Percentiles rank a stretch among this genome's conserved stretches.
Evolutionary conservation across 1,140 invertebrate species (phyloP).

Genomic region (Sinella curviseta): DNA sequence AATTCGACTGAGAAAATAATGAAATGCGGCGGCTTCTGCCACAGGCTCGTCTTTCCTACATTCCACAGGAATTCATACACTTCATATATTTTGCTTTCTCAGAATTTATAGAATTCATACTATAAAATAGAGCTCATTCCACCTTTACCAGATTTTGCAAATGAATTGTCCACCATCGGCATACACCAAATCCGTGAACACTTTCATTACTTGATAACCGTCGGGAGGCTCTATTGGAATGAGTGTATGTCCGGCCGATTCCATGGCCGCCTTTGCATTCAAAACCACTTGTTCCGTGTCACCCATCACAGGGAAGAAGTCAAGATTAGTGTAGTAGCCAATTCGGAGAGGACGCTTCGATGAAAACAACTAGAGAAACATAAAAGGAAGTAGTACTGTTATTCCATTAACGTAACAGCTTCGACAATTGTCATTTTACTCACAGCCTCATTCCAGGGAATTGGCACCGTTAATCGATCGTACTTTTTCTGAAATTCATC

Average conservation of each 20-base stretch:
- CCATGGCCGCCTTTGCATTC: constrained; percentile 35
- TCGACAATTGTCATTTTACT: neutral
- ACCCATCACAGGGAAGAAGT: constrained; percentile 33
- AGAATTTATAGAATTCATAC: neutral
- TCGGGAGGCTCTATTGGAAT: constrained; percentile 27
- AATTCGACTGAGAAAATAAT: neutral
- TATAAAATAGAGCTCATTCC: neutral
- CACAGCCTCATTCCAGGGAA: constrained; percentile 49
- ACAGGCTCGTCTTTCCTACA: constrained; percentile 12
- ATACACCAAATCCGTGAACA: constrained; percentile 18
- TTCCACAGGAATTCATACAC: no score
- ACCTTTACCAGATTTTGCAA: neutral
- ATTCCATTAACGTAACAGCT: no score
- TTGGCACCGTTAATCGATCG: constrained; percentile 40
- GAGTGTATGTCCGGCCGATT: constrained; percentile 28
- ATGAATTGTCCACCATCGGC: constrained; percentile 12
- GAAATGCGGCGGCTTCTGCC: neutral
- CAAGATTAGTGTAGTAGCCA: constrained; percentile 39
- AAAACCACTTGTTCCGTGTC: constrained; percentile 35
- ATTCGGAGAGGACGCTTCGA: constrained; percentile 25
- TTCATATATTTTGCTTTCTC: neutral
- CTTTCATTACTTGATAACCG: constrained; percentile 9
- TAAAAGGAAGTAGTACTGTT: neutral
- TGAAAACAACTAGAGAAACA: constrained; percentile 28
- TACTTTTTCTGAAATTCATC: constrained; percentile 39